These are phyloP conservation scores for Alviniconcha strummeri DNA, from an alignment of 2,888 invertebrate genomes.

Conservation along the genomic window DNA sequence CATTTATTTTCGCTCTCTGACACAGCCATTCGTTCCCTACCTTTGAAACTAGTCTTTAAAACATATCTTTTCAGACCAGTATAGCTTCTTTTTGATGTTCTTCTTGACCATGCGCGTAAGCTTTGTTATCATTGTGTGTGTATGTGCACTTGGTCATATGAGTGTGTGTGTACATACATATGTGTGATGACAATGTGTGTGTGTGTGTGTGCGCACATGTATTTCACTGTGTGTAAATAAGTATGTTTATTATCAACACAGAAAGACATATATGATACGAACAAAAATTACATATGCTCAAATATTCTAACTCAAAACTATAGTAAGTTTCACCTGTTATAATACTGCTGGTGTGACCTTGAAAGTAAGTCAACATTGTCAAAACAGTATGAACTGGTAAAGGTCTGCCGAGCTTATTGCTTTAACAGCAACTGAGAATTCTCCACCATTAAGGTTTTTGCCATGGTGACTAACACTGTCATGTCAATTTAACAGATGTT, in stretches of 20 bases:
- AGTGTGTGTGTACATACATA: neutral
- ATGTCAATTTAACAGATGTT: too few species aligned
- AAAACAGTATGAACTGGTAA: neutral
- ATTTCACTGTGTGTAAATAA: neutral
- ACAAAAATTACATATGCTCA: neutral
- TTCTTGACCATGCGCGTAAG: neutral
- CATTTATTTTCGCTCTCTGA: neutral
- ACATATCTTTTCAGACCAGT: too few species aligned
- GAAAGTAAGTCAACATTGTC: neutral
- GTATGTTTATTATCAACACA: neutral
- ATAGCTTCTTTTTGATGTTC: neutral
- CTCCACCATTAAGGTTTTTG: too few species aligned
- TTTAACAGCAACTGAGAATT: too few species aligned
- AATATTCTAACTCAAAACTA: too few species aligned
- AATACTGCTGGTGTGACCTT: neutral
- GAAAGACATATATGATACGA: neutral
- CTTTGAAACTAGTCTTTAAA: too few species aligned
- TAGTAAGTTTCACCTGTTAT: too few species aligned
- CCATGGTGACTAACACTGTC: too few species aligned
- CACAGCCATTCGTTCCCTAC: neutral
- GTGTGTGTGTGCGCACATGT: neutral
- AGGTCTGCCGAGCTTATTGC: too few species aligned
- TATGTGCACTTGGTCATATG: neutral
- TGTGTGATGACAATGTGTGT: neutral
- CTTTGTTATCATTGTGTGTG: neutral